A percentile compares a stretch with the other conserved stretches of the same genome.
phyloP scores from a whole-genome alignment of 2,888 invertebrate genomes.

The Phortica okadai region DNA sequence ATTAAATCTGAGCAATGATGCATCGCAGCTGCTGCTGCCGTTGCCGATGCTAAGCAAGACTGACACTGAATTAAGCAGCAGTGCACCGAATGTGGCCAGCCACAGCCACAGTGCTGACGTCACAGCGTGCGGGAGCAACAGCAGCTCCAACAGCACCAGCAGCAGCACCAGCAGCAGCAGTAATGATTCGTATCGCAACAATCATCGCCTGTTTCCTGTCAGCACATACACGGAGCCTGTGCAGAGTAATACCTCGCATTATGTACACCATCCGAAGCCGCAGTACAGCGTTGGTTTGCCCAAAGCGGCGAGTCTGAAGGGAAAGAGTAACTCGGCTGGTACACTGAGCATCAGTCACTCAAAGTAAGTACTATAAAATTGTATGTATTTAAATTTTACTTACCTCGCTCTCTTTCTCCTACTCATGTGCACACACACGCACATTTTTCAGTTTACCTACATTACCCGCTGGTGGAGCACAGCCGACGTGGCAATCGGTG shows the following conservation, averaged over 20 bases:
- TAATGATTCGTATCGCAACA: constrained; percentile 73
- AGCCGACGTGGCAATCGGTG: constrained; percentile 79
- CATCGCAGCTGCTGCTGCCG: constrained; percentile 43
- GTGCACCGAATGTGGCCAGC: constrained; percentile 57
- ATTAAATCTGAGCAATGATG: constrained; percentile 7
- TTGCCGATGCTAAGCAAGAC: constrained; percentile 53
- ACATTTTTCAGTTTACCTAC: constrained; percentile 58
- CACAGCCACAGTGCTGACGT: constrained; percentile 14
- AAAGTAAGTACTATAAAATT: constrained; percentile 8
- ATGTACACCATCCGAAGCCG: constrained; percentile 72
- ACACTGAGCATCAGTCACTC: constrained; percentile 24
- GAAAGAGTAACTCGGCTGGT: constrained; percentile 45
- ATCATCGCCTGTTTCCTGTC: constrained; percentile 81
- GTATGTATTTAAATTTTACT: not conserved
- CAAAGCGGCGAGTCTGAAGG: constrained; percentile 59
- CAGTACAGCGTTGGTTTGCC: constrained; percentile 71
- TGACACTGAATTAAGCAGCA: constrained; percentile 53
- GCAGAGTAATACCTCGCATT: constrained; percentile 73
- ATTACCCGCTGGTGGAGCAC: constrained; percentile 69
- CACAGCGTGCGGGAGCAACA: constrained; percentile 13
- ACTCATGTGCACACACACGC: not conserved
- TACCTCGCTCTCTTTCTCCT: not conserved
- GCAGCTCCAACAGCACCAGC: constrained; percentile 28
- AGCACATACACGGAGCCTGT: constrained; percentile 82
- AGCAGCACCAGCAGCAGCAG: constrained; percentile 43